Evolutionary conservation across 1,140 invertebrate species (phyloP).

Genomic region (Brachionus asplanchnoidis): DNA sequence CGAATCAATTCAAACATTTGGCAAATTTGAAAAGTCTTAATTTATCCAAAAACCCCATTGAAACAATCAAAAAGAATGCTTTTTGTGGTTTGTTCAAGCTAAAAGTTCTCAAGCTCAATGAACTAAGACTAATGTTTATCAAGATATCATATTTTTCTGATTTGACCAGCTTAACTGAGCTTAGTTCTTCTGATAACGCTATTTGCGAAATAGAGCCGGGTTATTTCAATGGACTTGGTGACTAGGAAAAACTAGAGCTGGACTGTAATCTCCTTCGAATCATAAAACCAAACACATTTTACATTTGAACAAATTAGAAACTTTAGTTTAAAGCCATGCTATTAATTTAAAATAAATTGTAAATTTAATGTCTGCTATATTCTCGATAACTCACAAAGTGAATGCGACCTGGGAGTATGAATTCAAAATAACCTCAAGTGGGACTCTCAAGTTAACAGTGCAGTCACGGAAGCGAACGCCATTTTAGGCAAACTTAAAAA

Average conservation of each 20-base stretch:
- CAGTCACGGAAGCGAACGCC: too few relatives aligned
- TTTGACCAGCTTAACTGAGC: background rate
- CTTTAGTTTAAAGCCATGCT: too few relatives aligned
- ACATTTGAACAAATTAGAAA: too few relatives aligned
- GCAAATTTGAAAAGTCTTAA: background rate
- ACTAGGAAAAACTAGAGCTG: background rate
- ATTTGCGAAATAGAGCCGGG: background rate
- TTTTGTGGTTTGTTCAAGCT: background rate
- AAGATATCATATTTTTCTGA: background rate
- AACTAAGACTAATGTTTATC: background rate
- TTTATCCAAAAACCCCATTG: slow-evolving; percentile 2
- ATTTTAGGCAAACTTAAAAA: too few relatives aligned
- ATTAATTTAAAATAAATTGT: too few relatives aligned
- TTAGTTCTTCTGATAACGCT: background rate
- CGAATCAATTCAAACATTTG: background rate
- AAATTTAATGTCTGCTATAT: too few relatives aligned
- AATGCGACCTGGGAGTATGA: too few relatives aligned
- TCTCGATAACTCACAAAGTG: too few relatives aligned
- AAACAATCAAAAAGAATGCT: background rate
- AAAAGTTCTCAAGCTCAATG: too few relatives aligned
- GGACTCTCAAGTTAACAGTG: too few relatives aligned
- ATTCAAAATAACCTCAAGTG: too few relatives aligned
- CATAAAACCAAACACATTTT: background rate
- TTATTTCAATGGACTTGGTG: background rate
- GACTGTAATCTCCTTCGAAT: background rate